These are phyloP conservation scores for Colistium nudipinnis DNA, from an alignment of 2,113 vertebrate genomes.

Conservation along the genomic window DNA sequence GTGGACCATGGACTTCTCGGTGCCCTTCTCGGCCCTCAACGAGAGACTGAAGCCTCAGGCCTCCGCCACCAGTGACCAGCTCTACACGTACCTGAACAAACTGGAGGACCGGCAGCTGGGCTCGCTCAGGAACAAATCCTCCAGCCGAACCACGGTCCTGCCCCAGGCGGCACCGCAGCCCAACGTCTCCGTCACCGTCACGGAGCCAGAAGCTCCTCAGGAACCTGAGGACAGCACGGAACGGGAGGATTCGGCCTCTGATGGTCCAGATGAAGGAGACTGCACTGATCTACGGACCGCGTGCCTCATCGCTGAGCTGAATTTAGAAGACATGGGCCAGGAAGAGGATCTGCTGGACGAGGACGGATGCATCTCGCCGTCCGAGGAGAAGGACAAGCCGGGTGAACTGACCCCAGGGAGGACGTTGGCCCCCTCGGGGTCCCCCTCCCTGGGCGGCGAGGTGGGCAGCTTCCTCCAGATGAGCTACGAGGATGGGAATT, in stretches of 20 bases:
- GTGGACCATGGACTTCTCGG: constrained; percentile 60
- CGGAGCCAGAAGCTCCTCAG: constrained; percentile 12
- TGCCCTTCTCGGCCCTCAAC: constrained; percentile 62
- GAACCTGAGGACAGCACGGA: neutral
- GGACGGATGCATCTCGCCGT: constrained; percentile 1
- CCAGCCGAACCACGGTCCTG: constrained; percentile 4
- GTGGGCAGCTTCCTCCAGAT: constrained; percentile 17
- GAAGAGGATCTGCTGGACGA: constrained; percentile 38
- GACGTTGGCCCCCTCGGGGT: constrained; percentile 1
- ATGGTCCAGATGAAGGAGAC: neutral
- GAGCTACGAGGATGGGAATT: constrained; percentile 52
- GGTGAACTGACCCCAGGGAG: constrained; percentile 21
- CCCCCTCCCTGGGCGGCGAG: neutral
- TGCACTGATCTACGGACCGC: neutral
- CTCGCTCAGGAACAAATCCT: neutral
- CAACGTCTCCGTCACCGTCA: neutral
- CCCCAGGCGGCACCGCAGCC: neutral
- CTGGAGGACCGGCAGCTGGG: constrained; percentile 50
- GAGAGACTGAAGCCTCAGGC: constrained; percentile 58
- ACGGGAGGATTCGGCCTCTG: constrained; percentile 9
- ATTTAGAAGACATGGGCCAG: constrained; percentile 24
- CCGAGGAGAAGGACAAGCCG: constrained; percentile 44
- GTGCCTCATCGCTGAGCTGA: neutral
- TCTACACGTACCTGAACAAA: constrained; percentile 55
- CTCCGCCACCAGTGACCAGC: constrained; percentile 34